Evolutionary conservation across 2,113 vertebrate species (phyloP).

Genomic region (Phaethon lepturus): DNA sequence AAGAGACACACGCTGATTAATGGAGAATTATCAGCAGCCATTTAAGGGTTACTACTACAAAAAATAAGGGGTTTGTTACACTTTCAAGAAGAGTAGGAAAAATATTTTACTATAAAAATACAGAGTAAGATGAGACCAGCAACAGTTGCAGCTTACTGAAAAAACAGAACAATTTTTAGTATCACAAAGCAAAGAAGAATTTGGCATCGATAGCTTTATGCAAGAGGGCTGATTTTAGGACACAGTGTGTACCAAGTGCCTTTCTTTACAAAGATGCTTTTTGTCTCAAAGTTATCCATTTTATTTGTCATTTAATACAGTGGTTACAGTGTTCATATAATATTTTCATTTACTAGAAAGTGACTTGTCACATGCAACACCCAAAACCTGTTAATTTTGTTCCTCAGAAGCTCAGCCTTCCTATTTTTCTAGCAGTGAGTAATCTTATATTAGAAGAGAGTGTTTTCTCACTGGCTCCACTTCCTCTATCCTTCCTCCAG

Average conservation of each 20-base stretch:
- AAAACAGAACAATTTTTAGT: background rate
- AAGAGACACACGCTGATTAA: background rate
- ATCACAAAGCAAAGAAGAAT: background rate
- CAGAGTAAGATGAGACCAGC: background rate
- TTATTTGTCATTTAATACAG: background rate
- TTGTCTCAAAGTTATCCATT: background rate
- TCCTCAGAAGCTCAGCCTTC: background rate
- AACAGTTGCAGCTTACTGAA: background rate
- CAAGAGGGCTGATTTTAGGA: background rate
- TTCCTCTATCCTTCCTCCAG: background rate
- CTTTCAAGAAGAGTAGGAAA: background rate
- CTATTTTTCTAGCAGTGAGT: background rate
- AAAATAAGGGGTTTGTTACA: background rate
- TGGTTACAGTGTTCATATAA: background rate
- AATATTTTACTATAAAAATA: constrained; percentile 3
- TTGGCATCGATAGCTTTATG: background rate
- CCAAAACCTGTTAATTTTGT: background rate
- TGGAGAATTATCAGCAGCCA: background rate
- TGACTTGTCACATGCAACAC: background rate
- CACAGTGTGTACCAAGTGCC: background rate
- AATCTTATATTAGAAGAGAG: background rate
- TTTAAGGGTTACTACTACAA: background rate
- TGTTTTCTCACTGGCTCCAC: background rate
- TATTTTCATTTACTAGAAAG: background rate
- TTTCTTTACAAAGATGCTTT: background rate